Conservation (phyloP, 2,888 invertebrate genomes). For the Hartigia nigra region DNA sequence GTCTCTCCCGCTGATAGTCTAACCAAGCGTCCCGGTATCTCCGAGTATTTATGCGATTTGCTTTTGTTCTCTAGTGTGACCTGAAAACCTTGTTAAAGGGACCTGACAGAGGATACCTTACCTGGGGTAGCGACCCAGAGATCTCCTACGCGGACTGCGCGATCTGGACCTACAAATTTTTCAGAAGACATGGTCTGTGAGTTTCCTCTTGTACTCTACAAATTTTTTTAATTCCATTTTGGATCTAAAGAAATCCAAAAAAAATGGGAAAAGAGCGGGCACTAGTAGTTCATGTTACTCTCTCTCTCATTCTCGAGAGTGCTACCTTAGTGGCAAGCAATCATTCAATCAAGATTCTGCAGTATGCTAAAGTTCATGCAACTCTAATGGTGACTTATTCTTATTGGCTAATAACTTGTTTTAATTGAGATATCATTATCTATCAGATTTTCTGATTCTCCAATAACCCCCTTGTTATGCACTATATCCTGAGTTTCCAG, state of each 20-base stretch:
- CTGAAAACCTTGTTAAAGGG: slow-evolving; percentile 46
- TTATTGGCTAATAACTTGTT: background rate
- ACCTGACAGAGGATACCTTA: slow-evolving; percentile 37
- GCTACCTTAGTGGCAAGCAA: background rate
- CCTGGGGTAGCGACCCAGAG: slow-evolving; percentile 52
- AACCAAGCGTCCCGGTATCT: slow-evolving; percentile 13
- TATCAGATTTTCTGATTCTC: background rate
- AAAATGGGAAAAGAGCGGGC: slow-evolving; percentile 7
- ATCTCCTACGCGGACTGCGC: slow-evolving; percentile 50
- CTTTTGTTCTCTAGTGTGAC: slow-evolving; percentile 18
- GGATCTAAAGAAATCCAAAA: background rate
- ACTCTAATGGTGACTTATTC: background rate
- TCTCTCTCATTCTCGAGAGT: background rate
- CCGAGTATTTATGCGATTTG: background rate
- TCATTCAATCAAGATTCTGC: background rate
- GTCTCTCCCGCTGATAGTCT: slow-evolving; percentile 41
- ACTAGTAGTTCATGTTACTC: slow-evolving; percentile 8
- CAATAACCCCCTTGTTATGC: background rate
- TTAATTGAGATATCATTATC: background rate
- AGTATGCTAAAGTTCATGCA: background rate
- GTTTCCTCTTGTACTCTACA: slow-evolving; percentile 39
- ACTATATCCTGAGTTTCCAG: background rate
- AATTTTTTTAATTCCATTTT: slow-evolving; percentile 13
- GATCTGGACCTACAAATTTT: slow-evolving; percentile 58
- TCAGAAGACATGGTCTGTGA: slow-evolving; percentile 46